phyloP scores from a whole-genome alignment of 2,113 vertebrate genomes.

The Saguinus midas region DNA sequence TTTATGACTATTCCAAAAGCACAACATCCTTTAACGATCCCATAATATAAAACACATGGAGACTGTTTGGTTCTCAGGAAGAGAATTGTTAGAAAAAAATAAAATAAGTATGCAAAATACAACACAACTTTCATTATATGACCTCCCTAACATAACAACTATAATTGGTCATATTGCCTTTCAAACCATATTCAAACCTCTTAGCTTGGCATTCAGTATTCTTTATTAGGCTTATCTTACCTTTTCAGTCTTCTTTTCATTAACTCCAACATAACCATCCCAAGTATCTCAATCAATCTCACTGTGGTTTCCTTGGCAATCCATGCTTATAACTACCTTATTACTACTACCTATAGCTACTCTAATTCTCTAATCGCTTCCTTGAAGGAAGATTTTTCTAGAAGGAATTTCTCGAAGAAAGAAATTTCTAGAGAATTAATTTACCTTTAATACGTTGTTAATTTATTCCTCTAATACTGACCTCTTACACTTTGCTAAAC shows the following conservation, averaged over 20 bases:
- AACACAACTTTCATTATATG: neutral
- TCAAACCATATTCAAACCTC: neutral
- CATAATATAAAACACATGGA: constrained; percentile 67
- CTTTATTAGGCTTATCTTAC: neutral
- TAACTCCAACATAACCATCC: neutral
- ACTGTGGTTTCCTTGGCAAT: neutral
- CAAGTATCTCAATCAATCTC: neutral
- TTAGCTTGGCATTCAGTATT: neutral
- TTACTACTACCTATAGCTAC: neutral
- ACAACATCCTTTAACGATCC: constrained; percentile 41
- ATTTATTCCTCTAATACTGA: neutral
- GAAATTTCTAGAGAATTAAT: neutral
- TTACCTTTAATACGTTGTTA: neutral
- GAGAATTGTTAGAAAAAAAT: constrained; percentile 9
- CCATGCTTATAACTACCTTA: neutral
- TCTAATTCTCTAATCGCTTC: neutral
- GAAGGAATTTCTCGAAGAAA: too few species aligned
- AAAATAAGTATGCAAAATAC: neutral
- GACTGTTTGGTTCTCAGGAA: constrained; percentile 49
- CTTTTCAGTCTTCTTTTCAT: neutral
- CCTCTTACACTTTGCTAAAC: neutral
- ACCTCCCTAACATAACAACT: neutral
- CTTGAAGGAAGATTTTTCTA: neutral
- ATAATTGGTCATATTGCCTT: neutral
- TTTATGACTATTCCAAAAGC: constrained; percentile 59